Evolutionary conservation across 2,113 vertebrate species (phyloP).

Genomic region (Phoxinus phoxinus): DNA sequence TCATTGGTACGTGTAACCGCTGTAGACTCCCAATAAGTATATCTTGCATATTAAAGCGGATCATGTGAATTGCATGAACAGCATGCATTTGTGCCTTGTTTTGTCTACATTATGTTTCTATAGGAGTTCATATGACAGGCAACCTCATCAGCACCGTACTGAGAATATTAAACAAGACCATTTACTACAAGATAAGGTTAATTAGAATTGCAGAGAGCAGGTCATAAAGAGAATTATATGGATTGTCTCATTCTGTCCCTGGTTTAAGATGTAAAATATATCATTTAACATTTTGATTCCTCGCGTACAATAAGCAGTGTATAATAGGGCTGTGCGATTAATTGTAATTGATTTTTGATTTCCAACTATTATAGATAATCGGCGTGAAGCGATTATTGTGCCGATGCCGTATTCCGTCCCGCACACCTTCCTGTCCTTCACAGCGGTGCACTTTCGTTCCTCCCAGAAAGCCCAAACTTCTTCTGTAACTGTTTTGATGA

Average conservation of each 20-base stretch:
- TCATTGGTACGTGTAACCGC: not conserved
- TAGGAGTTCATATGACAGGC: not conserved
- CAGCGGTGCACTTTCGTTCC: too few relatives aligned
- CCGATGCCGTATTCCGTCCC: too few relatives aligned
- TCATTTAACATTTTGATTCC: not conserved
- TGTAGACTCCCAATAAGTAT: not conserved
- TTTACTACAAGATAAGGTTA: slow-evolving; percentile 6
- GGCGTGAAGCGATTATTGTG: too few relatives aligned
- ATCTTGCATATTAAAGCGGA: not conserved
- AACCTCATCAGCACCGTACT: not conserved
- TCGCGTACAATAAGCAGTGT: not conserved
- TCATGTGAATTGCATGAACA: not conserved
- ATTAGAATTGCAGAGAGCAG: not conserved
- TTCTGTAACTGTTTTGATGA: too few relatives aligned
- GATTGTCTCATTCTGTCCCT: not conserved
- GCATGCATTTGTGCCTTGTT: not conserved
- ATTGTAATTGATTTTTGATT: too few relatives aligned
- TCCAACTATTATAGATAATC: too few relatives aligned
- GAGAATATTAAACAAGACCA: not conserved
- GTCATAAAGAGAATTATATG: not conserved
- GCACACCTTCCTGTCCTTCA: too few relatives aligned
- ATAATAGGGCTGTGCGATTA: not conserved
- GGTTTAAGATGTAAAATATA: not conserved
- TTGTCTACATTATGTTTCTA: not conserved
- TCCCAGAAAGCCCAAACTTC: too few relatives aligned